Conservation (phyloP, 2,888 invertebrate genomes). For the Lepidochrysops patricia region DNA sequence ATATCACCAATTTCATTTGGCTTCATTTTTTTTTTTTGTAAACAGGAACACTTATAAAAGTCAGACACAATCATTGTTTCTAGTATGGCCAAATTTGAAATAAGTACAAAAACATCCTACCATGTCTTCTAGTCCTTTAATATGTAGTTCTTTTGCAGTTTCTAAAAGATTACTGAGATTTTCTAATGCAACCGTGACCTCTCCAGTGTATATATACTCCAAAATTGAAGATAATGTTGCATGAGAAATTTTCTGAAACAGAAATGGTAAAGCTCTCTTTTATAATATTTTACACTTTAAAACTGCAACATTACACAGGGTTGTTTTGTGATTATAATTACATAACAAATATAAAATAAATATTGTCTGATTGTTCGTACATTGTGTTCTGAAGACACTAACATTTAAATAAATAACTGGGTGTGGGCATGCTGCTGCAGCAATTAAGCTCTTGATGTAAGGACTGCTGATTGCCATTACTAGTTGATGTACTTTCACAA, state of each 20-base stretch:
- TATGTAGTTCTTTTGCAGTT: conserved; percentile 54
- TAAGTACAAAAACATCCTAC: conserved; percentile 29
- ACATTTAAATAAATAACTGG: conserved; percentile 66
- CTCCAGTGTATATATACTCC: conserved; percentile 64
- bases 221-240: conserved; percentile 47
- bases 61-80: no score
- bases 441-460: conserved; percentile 56
- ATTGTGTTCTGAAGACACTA: conserved; percentile 29
- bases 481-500: conserved; percentile 63
- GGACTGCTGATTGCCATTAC: conserved; percentile 64
- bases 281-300: no score
- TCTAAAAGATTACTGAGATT: conserved; percentile 44
- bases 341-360: no score
- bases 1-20: no score
- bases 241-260: conserved; percentile 56
- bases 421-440: conserved; percentile 51
- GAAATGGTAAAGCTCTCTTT: no score
- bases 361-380: no score
- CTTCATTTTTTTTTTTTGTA: no score
- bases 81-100: no score
- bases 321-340: no score
- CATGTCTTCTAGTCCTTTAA: conserved; percentile 56
- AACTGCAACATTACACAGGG: no score
- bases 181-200: conserved; percentile 46
- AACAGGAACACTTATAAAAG: no score